These are phyloP conservation scores for Clarias magur DNA, from an alignment of 2,113 vertebrate genomes.

Conservation along the genomic window DNA sequence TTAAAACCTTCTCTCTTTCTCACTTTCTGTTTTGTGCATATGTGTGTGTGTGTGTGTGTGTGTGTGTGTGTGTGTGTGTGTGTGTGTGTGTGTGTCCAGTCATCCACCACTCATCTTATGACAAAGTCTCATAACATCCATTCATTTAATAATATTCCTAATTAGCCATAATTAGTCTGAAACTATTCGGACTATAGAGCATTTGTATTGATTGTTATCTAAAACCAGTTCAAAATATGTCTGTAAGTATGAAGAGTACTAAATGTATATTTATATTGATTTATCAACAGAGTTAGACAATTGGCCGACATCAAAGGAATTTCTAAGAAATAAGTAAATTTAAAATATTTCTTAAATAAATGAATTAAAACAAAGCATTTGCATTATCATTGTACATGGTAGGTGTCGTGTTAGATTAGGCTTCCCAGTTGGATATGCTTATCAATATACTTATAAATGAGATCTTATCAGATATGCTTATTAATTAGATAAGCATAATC, in stretches of 20 bases:
- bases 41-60: too few relatives aligned
- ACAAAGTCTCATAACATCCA: background rate
- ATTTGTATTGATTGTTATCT: background rate
- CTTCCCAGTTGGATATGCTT: too few relatives aligned
- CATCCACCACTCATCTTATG: background rate
- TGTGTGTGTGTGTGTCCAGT: background rate
- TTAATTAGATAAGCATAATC: too few relatives aligned
- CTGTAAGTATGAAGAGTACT: background rate
- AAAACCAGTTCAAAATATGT: background rate
- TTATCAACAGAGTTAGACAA: background rate
- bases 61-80: too few relatives aligned
- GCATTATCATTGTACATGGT: too few relatives aligned
- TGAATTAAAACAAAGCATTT: background rate
- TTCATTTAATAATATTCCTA: background rate
- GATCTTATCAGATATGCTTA: too few relatives aligned
- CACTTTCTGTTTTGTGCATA: too few relatives aligned
- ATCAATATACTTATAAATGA: too few relatives aligned
- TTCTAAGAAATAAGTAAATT: background rate
- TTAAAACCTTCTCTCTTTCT: too few relatives aligned
- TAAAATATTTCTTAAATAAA: too few relatives aligned
- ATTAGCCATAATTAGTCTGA: background rate
- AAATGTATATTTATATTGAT: background rate
- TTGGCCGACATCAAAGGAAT: background rate
- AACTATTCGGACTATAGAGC: background rate
- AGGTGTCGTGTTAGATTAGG: too few relatives aligned